Evolutionary conservation across 2,888 invertebrate genomes (phyloP).

Genomic region (Stenurella melanura): DNA sequence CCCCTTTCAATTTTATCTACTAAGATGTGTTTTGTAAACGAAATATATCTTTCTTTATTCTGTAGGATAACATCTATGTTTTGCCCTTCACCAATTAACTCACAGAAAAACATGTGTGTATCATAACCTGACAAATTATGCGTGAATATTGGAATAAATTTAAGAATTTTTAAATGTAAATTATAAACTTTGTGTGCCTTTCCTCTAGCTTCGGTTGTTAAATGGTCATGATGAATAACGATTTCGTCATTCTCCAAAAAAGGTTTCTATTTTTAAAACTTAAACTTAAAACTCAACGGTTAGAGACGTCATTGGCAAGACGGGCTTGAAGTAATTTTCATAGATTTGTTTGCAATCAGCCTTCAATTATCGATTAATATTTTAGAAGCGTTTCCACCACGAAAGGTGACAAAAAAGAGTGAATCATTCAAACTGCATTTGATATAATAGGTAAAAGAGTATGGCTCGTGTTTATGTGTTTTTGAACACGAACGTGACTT

Average conservation of each 20-base stretch:
- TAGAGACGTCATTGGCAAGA: conserved; percentile 4
- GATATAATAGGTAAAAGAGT: conserved; percentile 36
- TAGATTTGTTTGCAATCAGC: conserved; percentile 14
- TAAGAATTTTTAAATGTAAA: conserved; percentile 23
- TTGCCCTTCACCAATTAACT: not conserved
- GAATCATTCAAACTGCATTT: conserved; percentile 39
- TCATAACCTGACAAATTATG: conserved; percentile 18
- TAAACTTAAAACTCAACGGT: too few relatives aligned
- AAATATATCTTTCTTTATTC: conserved; percentile 30
- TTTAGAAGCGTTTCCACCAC: conserved; percentile 34
- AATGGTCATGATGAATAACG: conserved; percentile 36
- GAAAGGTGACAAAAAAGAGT: conserved; percentile 13
- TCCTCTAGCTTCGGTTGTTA: conserved; percentile 15
- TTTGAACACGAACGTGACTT: too few relatives aligned
- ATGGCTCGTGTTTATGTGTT: conserved; percentile 32
- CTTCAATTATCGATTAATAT: conserved; percentile 29
- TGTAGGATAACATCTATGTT: conserved; percentile 9
- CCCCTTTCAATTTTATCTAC: not conserved
- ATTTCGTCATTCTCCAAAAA: too few relatives aligned
- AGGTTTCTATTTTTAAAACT: too few relatives aligned
- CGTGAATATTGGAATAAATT: too few relatives aligned
- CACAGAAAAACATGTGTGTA: not conserved
- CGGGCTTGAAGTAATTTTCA: conserved; percentile 20
- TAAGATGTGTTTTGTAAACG: conserved; percentile 18
- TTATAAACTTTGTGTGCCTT: conserved; percentile 5